Evolutionary conservation across 2,113 vertebrate genomes (phyloP), one percentile per base, ranked within the genome.

Genomic region (Gallinago paraguaiae): DNA sequence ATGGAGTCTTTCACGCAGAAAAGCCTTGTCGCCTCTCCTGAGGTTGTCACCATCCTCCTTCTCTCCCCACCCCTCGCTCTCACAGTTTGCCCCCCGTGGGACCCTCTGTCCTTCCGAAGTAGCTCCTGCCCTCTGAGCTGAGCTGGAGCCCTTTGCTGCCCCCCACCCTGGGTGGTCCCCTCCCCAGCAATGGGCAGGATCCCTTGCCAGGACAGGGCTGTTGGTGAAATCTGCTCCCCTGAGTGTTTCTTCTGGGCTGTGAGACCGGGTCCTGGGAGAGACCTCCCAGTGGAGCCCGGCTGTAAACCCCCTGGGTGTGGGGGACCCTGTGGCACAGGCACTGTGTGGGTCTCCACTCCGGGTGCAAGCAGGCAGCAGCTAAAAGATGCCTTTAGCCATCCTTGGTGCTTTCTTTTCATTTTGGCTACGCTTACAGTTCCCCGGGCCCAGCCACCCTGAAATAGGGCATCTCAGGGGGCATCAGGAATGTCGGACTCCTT

Each of bases 1-100:
- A 98, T 99, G 97, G 99, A 99, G 96, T 98, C 98, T 97, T 99
- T 99, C 98, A 98, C 98, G 87, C 99, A 99, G 99, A 99, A 99
- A 99, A 99, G 98, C 97, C 96, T 99, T 96, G 97, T 98, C 96
- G 98, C 99, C 35, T 99, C 99, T 94, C 99, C 99, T 95, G 99
- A 99, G 99, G 99, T 99, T 98, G 97, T 98, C 97, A 97, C 97
- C 91, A 51, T 81, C 83, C 74, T 86, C 85, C 75, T 93, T 76
- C 64, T 61, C n/a, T 97, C 93, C 96, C 43, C 17, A 31, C 35
- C 57, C 54, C 19, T 67, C 2, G 1, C 27, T 64, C 23, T 76
- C 68, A n/a, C 41, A 27, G 43, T 84, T 50, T 54, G 27, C 35
- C 12, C 4, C 2, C 30, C 1, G 0, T 18, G 43, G 79, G 33